Evolutionary conservation across 2,888 invertebrate species (phyloP), one percentile per base, ranked within the genome.

Genomic region (Lochmaea capreae): DNA sequence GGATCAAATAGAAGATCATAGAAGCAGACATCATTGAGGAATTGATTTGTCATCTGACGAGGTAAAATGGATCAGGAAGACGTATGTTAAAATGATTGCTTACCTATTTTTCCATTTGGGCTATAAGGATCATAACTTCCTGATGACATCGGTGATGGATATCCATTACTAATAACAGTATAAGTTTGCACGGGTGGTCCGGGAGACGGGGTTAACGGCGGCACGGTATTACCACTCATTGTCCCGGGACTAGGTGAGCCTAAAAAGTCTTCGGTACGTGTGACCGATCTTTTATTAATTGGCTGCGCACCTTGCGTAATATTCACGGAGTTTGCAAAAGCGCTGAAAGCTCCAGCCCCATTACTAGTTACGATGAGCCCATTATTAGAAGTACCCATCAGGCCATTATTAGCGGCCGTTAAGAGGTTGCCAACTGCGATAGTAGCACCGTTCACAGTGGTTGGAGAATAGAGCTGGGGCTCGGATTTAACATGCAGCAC

Each of bases 101-200:
- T 83, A 95, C 95, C 94, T 90, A 94, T 92, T 91, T 95, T 95
- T 84, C 94, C 95, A 88, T 94, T 95, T 79, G 95, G 95, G 89
- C 95, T 95, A 87, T 95, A 95, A 2, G 95, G 95, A 82, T 95
- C 95, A 89, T 95, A 96, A 91, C 95, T 95, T 87, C 95, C 93
- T 18, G 94, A 93, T 69, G 95, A 95, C 89, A 95, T 92, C 22
- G 95, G 95, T 80, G 95, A 95, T 67, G 95, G 93, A 87, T 95
- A 96, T 71, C 95, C 95, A 83, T 94, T 94, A 85, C 91, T 92
- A 79, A 90, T 90, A 16, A 79, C 79, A 49, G 87, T 87, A 84
- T 89, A 91, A 75, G 89, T 87, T 80, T 88, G 86, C 33, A 83
- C 81, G 39, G 87, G 90, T 12, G 92, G 91, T 58, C 90, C 90